Conservation (phyloP, 2,113 vertebrate species). For the Trichechus manatus region DNA sequence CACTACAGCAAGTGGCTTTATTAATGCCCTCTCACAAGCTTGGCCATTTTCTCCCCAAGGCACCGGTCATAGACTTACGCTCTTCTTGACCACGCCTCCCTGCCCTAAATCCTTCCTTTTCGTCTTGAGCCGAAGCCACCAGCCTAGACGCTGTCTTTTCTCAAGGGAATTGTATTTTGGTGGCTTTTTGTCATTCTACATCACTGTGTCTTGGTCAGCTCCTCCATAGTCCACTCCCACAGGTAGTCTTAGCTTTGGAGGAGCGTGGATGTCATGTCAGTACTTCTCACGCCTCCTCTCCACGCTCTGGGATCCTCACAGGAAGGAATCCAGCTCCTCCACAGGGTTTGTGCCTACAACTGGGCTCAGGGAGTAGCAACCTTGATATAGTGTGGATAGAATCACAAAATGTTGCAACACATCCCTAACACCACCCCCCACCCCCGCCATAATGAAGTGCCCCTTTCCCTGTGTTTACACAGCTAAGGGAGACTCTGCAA, state of each 20-base stretch:
- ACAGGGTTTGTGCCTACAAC: not conserved
- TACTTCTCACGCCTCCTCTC: not conserved
- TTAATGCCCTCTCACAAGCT: not conserved
- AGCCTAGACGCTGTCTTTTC: not conserved
- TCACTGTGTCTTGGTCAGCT: not conserved
- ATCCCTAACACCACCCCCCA: too few relatives aligned
- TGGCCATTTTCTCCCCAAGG: not conserved
- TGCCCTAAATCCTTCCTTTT: not conserved
- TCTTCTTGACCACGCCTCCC: not conserved
- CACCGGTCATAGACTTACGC: not conserved
- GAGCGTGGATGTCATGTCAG: not conserved
- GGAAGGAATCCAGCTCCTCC: not conserved
- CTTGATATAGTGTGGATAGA: not conserved
- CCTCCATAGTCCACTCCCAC: not conserved
- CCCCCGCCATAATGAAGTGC: too few relatives aligned
- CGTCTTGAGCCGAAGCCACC: not conserved
- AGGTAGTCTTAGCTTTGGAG: not conserved
- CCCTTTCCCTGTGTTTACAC: not conserved
- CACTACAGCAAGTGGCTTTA: not conserved
- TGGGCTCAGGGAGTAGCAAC: not conserved
- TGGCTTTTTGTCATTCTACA: not conserved
- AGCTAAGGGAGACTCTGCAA: not conserved
- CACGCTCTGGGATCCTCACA: fast-evolving
- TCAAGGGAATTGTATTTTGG: not conserved
- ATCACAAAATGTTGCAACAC: not conserved